phyloP scores from a whole-genome alignment of 2,797 vertebrate genomes.

The Sebastes miniatus region DNA sequence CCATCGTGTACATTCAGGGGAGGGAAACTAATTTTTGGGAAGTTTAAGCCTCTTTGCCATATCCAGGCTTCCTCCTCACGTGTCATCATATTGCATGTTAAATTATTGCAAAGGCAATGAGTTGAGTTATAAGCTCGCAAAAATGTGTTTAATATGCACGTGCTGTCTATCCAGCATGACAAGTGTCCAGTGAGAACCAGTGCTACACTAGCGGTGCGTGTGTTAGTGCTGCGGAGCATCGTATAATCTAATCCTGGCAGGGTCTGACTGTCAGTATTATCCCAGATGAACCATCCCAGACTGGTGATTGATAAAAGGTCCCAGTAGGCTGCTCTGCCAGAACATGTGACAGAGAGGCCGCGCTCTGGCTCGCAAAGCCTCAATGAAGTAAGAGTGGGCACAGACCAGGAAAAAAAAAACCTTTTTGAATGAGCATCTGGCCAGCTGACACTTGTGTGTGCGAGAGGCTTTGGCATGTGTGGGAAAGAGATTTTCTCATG shows the following conservation, averaged over 20 bases:
- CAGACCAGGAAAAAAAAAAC: constrained; percentile 23
- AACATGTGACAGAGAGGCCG: constrained; percentile 64
- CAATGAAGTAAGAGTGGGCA: constrained; percentile 63
- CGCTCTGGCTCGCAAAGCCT: constrained; percentile 53
- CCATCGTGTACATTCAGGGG: constrained; percentile 25
- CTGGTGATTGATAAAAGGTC: constrained; percentile 78
- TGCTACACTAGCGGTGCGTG: neutral
- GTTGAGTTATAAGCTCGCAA: constrained; percentile 8
- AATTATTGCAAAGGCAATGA: neutral
- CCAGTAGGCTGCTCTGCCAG: constrained; percentile 35
- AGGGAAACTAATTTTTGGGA: constrained; percentile 41
- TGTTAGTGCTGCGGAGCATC: constrained; percentile 10
- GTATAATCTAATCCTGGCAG: constrained; percentile 60
- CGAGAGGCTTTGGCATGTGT: constrained; percentile 55
- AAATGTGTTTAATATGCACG: neutral
- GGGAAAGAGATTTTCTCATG: constrained; percentile 60
- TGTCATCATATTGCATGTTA: constrained; percentile 9
- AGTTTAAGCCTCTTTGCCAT: constrained; percentile 51
- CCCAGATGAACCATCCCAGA: constrained; percentile 65
- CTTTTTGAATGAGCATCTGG: constrained; percentile 77
- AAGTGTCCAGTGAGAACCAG: neutral
- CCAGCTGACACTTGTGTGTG: constrained; percentile 51
- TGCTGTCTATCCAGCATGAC: neutral
- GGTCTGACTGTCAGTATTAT: constrained; percentile 60
- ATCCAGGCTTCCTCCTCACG: constrained; percentile 3